Percentiles rank a stretch among this genome's conserved stretches.
phyloP scores from a whole-genome alignment of 2,113 vertebrate species.

The Lipotes vexillifer region DNA sequence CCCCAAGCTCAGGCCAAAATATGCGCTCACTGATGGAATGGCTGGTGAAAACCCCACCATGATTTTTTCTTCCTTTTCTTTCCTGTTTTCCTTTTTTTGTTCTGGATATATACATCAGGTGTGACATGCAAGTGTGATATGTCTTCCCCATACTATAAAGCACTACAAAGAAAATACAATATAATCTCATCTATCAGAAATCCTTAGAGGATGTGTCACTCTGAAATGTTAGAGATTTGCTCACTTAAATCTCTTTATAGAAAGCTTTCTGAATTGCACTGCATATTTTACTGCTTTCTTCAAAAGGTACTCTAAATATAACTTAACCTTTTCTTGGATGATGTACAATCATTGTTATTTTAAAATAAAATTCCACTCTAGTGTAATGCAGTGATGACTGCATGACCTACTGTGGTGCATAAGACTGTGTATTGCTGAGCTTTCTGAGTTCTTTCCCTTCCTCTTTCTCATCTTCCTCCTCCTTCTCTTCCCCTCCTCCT shows the following conservation, averaged over 20 bases:
- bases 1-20: not conserved
- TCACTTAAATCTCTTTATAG: constrained; percentile 21
- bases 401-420: not conserved
- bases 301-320: constrained; percentile 16
- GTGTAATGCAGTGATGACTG: not conserved
- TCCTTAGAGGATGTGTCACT: not conserved
- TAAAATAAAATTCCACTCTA: constrained; percentile 13
- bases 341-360: not conserved
- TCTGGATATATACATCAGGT: not conserved
- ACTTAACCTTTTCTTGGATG: constrained; percentile 33
- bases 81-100: not conserved
- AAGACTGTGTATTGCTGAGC: not conserved
- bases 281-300: constrained; percentile 25
- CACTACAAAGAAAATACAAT: constrained; percentile 13
- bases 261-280: constrained; percentile 27
- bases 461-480: too few relatives aligned
- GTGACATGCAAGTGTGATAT: not conserved
- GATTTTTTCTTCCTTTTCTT: not conserved
- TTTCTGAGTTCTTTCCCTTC: not conserved
- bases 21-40: not conserved
- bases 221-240: constrained; percentile 13
- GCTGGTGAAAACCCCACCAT: not conserved
- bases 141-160: not conserved
- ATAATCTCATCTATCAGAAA: constrained; percentile 4
- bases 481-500: too few relatives aligned